phyloP scores from a whole-genome alignment of 2,888 invertebrate species.

The Temnothorax ravouxi region DNA sequence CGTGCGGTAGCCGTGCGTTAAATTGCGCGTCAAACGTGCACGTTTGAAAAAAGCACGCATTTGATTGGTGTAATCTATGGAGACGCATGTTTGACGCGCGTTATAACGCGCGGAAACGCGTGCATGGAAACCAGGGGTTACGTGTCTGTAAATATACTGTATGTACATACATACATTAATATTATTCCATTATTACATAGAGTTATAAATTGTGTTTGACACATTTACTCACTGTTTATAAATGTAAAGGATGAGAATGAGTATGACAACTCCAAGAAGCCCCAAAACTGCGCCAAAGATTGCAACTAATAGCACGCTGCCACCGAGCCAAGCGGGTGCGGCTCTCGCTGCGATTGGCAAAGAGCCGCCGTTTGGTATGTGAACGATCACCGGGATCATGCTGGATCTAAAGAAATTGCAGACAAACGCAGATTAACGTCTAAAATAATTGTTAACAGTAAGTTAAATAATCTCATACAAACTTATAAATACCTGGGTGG shows the following conservation, averaged over 20 bases:
- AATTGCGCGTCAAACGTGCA: too few relatives aligned
- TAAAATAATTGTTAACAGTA: not conserved
- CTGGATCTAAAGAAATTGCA: slow-evolving; percentile 76
- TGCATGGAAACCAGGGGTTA: too few relatives aligned
- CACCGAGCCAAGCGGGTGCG: slow-evolving; percentile 86
- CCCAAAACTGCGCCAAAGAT: slow-evolving; percentile 92
- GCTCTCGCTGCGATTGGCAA: slow-evolving; percentile 86
- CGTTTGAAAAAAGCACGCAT: too few relatives aligned
- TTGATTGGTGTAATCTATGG: too few relatives aligned
- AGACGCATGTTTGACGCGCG: too few relatives aligned
- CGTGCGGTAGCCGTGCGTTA: too few relatives aligned
- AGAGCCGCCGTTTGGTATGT: slow-evolving; percentile 84
- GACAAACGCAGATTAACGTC: not conserved
- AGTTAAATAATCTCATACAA: not conserved
- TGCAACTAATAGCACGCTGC: slow-evolving; percentile 87
- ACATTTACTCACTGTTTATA: slow-evolving; percentile 89
- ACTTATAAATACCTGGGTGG: slow-evolving; percentile 90
- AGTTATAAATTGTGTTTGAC: not conserved
- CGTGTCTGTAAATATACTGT: not conserved
- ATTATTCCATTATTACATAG: not conserved
- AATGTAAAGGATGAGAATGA: slow-evolving; percentile 92
- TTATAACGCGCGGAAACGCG: too few relatives aligned
- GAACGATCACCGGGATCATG: slow-evolving; percentile 87
- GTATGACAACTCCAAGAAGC: slow-evolving; percentile 91
- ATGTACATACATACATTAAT: not conserved